A percentile compares a stretch with the other conserved stretches of the same genome.
Conservation (phyloP, 1,140 invertebrate species). For the Trachymyrmex cornetzi region DNA sequence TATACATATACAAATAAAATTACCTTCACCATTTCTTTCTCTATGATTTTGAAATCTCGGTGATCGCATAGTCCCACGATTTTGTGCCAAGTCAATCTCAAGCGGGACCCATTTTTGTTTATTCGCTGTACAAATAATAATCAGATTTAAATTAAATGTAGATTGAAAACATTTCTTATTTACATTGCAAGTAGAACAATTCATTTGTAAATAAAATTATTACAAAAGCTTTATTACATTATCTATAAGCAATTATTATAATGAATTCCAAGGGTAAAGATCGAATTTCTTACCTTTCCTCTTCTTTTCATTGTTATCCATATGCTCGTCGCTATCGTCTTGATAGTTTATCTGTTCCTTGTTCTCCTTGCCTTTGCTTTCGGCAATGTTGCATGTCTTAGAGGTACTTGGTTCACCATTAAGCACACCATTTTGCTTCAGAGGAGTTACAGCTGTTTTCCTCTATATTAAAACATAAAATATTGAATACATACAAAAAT, state of each 20-base stretch:
- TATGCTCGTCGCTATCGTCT: slow-evolving; percentile 84
- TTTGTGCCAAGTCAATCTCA: slow-evolving; percentile 90
- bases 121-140: slow-evolving; percentile 83
- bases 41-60: slow-evolving; percentile 83
- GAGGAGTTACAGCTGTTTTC: slow-evolving; percentile 74
- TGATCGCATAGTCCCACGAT: slow-evolving; percentile 83
- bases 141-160: slow-evolving; percentile 23
- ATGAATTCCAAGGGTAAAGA: neutral
- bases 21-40: slow-evolving; percentile 84
- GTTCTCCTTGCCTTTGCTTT: slow-evolving; percentile 83
- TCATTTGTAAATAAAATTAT: neutral
- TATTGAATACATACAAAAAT: neutral
- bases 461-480: slow-evolving; percentile 76
- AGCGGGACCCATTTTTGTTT: slow-evolving; percentile 93
- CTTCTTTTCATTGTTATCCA: slow-evolving; percentile 84
- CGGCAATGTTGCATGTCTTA: slow-evolving; percentile 78
- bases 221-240: neutral
- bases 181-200: neutral
- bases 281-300: slow-evolving; percentile 84
- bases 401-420: slow-evolving; percentile 77
- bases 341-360: slow-evolving; percentile 84
- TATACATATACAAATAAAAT: slow-evolving; percentile 16
- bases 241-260: slow-evolving; percentile 31
- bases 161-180: slow-evolving; percentile 28
- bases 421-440: slow-evolving; percentile 83